Evolutionary conservation across 2,113 vertebrate species (phyloP).

Genomic region (Pedetes capensis): DNA sequence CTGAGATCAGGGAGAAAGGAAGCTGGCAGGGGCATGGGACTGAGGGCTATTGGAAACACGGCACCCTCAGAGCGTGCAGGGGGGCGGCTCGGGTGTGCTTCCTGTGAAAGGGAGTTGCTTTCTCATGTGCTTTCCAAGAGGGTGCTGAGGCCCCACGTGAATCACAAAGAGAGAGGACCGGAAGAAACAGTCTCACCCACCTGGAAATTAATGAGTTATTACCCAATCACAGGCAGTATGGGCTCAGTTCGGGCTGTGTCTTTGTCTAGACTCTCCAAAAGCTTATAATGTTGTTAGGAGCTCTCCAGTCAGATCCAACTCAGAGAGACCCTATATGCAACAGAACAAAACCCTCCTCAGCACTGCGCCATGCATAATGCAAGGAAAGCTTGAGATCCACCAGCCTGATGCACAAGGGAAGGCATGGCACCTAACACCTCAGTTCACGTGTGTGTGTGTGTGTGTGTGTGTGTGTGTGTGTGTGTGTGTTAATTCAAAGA

Average conservation of each 20-base stretch:
- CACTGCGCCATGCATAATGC: too few relatives aligned
- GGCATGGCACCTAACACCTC: not conserved
- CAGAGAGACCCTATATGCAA: too few relatives aligned
- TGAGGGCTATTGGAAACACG: not conserved
- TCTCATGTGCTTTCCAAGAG: conserved; percentile 13
- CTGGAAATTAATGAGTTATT: not conserved
- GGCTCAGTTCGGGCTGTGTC: accelerated
- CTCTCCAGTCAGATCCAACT: too few relatives aligned
- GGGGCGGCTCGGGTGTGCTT: not conserved
- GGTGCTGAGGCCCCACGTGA: not conserved
- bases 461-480: not conserved
- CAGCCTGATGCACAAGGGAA: not conserved
- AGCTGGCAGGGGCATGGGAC: too few relatives aligned
- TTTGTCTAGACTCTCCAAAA: not conserved
- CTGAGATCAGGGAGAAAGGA: not conserved
- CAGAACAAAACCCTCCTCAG: too few relatives aligned
- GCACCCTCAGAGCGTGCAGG: accelerated
- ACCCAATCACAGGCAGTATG: not conserved
- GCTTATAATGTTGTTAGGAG: too few relatives aligned
- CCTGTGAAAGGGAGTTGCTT: not conserved
- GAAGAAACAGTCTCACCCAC: not conserved
- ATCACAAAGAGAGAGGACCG: not conserved
- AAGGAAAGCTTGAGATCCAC: not conserved
- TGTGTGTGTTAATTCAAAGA: not conserved
- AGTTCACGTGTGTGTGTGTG: not conserved